Base-by-base conservation (phyloP, 2,888 invertebrate genomes). In the Sisyra terminalis region DNA sequence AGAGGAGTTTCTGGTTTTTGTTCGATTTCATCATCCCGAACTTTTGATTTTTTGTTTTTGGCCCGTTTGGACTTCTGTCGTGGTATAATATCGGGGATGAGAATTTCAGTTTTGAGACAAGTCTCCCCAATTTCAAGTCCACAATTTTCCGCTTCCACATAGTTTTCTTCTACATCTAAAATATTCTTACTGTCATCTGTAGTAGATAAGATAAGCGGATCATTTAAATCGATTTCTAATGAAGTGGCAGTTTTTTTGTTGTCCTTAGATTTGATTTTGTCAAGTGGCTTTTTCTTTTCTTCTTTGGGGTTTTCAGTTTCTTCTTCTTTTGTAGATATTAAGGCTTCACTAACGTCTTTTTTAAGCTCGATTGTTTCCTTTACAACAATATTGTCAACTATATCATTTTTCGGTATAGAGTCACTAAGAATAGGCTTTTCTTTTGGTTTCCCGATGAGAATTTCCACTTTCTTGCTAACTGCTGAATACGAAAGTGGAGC, bases 91-190 rank as follows among this genome's bases (percentile, higher is more conserved):
- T 24, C 24, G 7, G 24, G 24, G 3, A 24, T 24, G 3, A 24
- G 24, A 24, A 24, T 5, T 3, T 37, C 37, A 10, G 16, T 15
- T 16, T 18, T 13, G 15, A 17, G 16, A 18, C 37, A 37, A 7
- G 37, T 10, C n/a, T 37, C 15, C 7, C 37, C 37, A 11, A 37
- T 37, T 37, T 16, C 15, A 3, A 37, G 18, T 9, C 37, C 37
- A 37, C 37, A 37, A 24, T 37, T 37, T 37, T 37, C 37, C 7
- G 37, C 37, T 37, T 37, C 37, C 8, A 37, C 37, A 37, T 37
- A 37, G 18, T 37, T 37, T 37, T 37, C 37, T 10, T 37, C 37
- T 16, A 18, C n/a, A 18, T 37, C 37, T 18, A 17, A 11, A 8
- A 18, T 32, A 14, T 3, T 37, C 17, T 37, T 37, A n/a, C n/a